phyloP scores from a whole-genome alignment of 2,888 invertebrate species.

The Galerucella calmariensis region DNA sequence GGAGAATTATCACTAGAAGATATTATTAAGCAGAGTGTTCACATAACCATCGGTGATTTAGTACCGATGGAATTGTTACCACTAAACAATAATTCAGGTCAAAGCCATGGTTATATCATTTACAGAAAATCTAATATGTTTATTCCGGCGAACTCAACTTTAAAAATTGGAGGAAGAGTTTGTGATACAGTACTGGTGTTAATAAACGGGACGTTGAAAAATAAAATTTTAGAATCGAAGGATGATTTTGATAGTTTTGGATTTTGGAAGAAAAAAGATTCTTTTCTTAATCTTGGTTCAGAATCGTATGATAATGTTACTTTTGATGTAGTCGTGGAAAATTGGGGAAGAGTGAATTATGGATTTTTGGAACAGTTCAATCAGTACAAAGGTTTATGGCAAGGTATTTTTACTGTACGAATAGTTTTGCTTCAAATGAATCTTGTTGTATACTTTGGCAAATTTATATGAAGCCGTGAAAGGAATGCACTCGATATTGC shows the following conservation, averaged over 20 bases:
- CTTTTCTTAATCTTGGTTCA: slow-evolving; percentile 54
- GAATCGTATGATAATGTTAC: slow-evolving; percentile 51
- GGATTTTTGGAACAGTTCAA: slow-evolving; percentile 62
- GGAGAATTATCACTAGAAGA: slow-evolving; percentile 48
- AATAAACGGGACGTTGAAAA: slow-evolving; percentile 63
- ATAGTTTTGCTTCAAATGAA: no score
- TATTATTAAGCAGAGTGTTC: slow-evolving; percentile 39
- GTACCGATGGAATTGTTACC: slow-evolving; percentile 59
- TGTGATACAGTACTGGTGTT: slow-evolving; percentile 67
- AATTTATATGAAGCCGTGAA: no score
- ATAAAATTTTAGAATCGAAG: slow-evolving; percentile 51
- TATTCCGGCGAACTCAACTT: slow-evolving; percentile 53
- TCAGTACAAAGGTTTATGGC: slow-evolving; percentile 62
- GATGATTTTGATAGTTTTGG: slow-evolving; percentile 62
- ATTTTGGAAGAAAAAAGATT: slow-evolving; percentile 62
- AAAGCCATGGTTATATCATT: slow-evolving; percentile 69
- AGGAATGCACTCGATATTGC: no score
- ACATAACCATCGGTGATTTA: slow-evolving; percentile 41
- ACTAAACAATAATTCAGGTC: slow-evolving; percentile 65
- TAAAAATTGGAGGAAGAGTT: slow-evolving; percentile 62
- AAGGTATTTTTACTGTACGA: slow-evolving; percentile 55
- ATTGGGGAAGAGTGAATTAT: slow-evolving; percentile 82
- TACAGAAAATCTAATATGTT: slow-evolving; percentile 63
- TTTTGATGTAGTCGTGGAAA: slow-evolving; percentile 72
- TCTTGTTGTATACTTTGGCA: no score